Conservation (phyloP, 2,113 vertebrate species). For the Corythoichthys intestinalis region DNA sequence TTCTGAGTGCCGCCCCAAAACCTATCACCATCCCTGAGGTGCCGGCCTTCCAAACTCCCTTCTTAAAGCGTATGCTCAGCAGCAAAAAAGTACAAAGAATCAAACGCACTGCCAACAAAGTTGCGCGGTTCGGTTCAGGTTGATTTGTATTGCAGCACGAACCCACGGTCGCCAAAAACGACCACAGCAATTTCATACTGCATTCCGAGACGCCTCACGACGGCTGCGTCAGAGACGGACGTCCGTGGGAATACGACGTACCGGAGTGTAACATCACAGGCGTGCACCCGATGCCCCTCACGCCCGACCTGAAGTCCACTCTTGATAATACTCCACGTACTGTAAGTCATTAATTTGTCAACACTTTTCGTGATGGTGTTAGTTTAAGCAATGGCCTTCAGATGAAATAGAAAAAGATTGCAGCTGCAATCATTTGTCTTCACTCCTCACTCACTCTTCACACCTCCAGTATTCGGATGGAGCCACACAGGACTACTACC, state of each 20-base stretch:
- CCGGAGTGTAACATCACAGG: constrained; percentile 24
- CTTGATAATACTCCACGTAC: constrained; percentile 49
- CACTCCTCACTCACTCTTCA: not conserved
- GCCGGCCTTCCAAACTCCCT: constrained; percentile 70
- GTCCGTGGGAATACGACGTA: constrained; percentile 31
- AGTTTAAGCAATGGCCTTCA: not conserved
- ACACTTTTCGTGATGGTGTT: not conserved
- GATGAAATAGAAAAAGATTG: no score
- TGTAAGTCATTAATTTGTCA: constrained; percentile 38
- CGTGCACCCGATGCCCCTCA: constrained; percentile 49
- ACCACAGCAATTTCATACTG: constrained; percentile 4
- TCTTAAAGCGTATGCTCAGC: constrained; percentile 66
- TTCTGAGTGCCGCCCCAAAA: constrained; percentile 10
- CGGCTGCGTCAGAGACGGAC: not conserved
- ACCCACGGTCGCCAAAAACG: not conserved
- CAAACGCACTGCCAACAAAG: not conserved
- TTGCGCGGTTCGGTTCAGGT: not conserved
- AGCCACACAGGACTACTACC: constrained; percentile 58
- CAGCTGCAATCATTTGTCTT: not conserved
- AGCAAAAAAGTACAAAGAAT: constrained; percentile 56
- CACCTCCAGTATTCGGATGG: constrained; percentile 36
- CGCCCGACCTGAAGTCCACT: constrained; percentile 63
- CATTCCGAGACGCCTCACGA: not conserved
- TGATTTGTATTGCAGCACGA: constrained; percentile 8
- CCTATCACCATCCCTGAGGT: constrained; percentile 52